A percentile compares a stretch with the other conserved stretches of the same genome.
These are phyloP conservation scores for Pseudois nayaur DNA, from an alignment of 2,113 vertebrate species.

Conservation along the genomic window DNA sequence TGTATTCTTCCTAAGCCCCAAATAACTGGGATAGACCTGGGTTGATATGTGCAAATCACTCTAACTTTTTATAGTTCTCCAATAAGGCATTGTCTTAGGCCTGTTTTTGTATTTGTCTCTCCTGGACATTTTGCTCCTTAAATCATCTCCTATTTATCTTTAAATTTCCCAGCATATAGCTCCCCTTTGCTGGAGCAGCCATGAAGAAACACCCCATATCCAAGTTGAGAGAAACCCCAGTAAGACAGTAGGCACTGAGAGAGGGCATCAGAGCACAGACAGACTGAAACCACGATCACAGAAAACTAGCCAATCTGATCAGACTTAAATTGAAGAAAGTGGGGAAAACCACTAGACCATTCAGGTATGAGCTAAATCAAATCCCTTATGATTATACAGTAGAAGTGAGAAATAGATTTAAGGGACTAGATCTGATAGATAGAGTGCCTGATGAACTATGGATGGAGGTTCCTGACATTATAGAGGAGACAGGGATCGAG, in stretches of 20 bases:
- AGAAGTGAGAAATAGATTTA: background rate
- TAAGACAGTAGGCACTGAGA: background rate
- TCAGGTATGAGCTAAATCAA: background rate
- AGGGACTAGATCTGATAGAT: background rate
- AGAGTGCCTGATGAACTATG: background rate
- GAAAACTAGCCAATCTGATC: background rate
- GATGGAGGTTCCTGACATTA: accelerated
- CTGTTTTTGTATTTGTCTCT: background rate
- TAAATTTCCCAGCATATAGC: background rate
- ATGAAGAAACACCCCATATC: background rate
- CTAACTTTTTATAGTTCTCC: background rate
- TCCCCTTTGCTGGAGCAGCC: background rate
- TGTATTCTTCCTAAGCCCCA: background rate
- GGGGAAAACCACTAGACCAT: background rate
- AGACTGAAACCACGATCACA: background rate
- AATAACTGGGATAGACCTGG: background rate
- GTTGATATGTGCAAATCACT: background rate
- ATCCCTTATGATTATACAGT: background rate
- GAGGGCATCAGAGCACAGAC: background rate
- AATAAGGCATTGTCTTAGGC: background rate
- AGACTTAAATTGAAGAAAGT: background rate
- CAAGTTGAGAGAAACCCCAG: background rate
- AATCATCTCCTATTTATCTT: conserved; percentile 18
- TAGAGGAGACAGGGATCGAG: background rate
- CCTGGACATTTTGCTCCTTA: background rate